A percentile compares a stretch with the other conserved stretches of the same genome.
Conservation (phyloP, 2,797 vertebrate genomes). For the Macropodus opercularis region DNA sequence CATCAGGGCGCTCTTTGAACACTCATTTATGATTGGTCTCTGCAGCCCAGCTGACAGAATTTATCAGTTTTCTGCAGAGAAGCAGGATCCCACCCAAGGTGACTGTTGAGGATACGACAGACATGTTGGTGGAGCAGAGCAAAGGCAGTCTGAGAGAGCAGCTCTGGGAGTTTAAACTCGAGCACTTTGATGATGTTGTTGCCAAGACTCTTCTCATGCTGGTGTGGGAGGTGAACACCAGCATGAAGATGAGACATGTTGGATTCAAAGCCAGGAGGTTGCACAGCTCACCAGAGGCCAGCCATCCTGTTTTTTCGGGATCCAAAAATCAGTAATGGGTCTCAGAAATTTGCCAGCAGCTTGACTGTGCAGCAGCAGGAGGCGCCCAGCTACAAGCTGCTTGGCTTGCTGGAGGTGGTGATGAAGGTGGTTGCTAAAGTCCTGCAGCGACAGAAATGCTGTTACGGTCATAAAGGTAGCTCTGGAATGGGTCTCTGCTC, state of each 20-base stretch:
- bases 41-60: constrained; percentile 22
- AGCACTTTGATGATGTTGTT: constrained; percentile 23
- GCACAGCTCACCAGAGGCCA: constrained; percentile 11
- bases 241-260: constrained; percentile 30
- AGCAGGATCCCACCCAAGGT: constrained; percentile 27
- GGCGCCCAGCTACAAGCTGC: constrained; percentile 1
- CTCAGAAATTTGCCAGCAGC: constrained; percentile 13
- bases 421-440: constrained; percentile 14
- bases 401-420: not conserved
- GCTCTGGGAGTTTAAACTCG: constrained; percentile 31
- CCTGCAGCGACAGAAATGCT: not conserved
- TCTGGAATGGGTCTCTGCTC: not conserved
- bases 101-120: constrained; percentile 35
- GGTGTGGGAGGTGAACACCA: constrained; percentile 27
- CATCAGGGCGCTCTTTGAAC: constrained; percentile 16
- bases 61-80: constrained; percentile 32
- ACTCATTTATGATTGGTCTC: not conserved
- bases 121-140: constrained; percentile 32
- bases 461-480: not conserved
- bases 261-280: constrained; percentile 18
- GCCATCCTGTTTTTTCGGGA: constrained; percentile 2
- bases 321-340: constrained; percentile 20
- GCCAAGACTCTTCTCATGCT: constrained; percentile 13
- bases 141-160: constrained; percentile 11
- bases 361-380: constrained; percentile 13